Percentiles rank a stretch among this genome's conserved stretches.
Conservation (phyloP, 2,888 invertebrate species). For the Xanthorhoe spadicearia region DNA sequence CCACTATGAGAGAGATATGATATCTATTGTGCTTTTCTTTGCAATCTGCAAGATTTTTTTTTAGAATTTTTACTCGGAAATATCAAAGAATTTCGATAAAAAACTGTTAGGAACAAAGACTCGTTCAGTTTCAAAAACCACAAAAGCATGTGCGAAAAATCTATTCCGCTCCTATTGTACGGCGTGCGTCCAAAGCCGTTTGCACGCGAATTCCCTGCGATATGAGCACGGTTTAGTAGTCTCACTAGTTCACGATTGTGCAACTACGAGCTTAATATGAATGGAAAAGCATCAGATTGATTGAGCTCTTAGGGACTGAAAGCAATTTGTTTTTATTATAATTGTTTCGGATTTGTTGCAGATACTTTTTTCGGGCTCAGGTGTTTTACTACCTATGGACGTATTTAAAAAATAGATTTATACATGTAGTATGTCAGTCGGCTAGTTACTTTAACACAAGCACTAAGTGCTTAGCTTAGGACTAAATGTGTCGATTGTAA, state of each 20-base stretch:
- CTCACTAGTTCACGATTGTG: conserved; percentile 15
- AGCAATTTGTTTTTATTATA: background rate
- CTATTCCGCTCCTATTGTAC: conserved; percentile 36
- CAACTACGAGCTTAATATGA: conserved; percentile 26
- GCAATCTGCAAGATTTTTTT: background rate
- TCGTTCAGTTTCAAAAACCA: conserved; percentile 33
- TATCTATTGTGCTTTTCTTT: no score
- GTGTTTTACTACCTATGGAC: no score
- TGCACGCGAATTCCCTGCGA: conserved; percentile 38
- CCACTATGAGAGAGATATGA: no score
- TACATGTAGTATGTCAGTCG: no score
- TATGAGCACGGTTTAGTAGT: conserved; percentile 24
- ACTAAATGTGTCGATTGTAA: no score
- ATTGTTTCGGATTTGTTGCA: no score
- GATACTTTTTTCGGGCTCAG: no score
- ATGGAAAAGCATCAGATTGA: conserved; percentile 21
- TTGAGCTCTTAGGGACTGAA: background rate
- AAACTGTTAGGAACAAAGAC: conserved; percentile 27
- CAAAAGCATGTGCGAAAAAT: conserved; percentile 56
- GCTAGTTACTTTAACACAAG: no score
- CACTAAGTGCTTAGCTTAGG: no score
- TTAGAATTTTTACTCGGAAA: conserved; percentile 15
- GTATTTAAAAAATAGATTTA: no score
- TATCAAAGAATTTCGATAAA: conserved; percentile 16
- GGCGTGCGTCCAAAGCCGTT: conserved; percentile 37